Base-by-base conservation (phyloP, 1,140 invertebrate genomes). In the Cheumatopsyche charites region DNA sequence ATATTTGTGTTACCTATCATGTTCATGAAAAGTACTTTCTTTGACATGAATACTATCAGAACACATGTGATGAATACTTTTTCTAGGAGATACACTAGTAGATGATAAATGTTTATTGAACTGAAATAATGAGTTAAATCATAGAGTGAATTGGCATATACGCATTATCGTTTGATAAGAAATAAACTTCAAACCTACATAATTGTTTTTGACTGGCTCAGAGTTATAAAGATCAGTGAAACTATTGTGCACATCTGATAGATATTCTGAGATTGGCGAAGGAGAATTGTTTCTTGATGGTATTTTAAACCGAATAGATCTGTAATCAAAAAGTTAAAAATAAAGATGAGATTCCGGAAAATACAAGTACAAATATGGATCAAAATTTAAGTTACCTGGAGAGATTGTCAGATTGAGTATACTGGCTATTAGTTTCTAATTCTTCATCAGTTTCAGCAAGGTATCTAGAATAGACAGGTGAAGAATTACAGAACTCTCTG, bases 371-470 rank as follows among this genome's bases (percentile, higher is more conserved):
- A 47, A n/a, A 15, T 47, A 6, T 6, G 13, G 15, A 4, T 6
- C 4, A 12, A 19, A 55, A 17, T 29, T 12, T 5, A 6, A 12
- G 26, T 43, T 72, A 75, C 74, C 74, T 75, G 6, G 74, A 75
- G n/a, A 75, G 62, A 62, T 71, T 75, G 45, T 75, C 71, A 9
- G 74, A 75, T 45, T 81, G 79, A 0, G 82, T 82, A 70, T 82
- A 79, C 70, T 79, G 80, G 78, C 81, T 83, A 45, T 77, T 79
- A 0, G 81, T 81, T 49, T 83, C 81, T 6, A 82, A 7, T 15
- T 83, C 81, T 42, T 83, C 82, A 19, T 83, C 82, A 15, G 79
- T 82, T 42, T 83, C 81, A 7, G 69, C 77, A 36, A 80, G 55
- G 58, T 79, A 80, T 1, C 79, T 73, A 0, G 80, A 81, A 62